Conservation (phyloP, 2,113 vertebrate species). For the Oxygymnocypris stewartii region DNA sequence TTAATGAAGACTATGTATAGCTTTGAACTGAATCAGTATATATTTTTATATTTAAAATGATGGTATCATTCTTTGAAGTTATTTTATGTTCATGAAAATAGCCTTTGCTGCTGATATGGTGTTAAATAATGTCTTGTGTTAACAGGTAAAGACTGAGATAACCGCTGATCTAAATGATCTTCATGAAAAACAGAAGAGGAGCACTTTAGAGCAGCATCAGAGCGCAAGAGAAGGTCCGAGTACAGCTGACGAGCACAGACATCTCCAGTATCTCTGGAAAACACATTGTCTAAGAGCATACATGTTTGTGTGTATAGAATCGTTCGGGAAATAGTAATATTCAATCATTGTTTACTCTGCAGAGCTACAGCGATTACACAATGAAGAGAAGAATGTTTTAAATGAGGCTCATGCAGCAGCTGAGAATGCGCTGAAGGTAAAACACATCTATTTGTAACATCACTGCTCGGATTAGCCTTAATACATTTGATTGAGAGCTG, state of each 20-base stretch:
- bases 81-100: background rate
- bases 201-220: constrained; percentile 66
- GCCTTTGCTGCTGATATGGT: background rate
- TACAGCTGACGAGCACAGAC: background rate
- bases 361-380: constrained; percentile 73
- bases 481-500: background rate
- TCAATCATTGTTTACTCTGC: constrained; percentile 17
- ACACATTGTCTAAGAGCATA: background rate
- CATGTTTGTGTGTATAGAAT: background rate
- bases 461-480: background rate
- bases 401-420: constrained; percentile 69
- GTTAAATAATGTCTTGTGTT: background rate
- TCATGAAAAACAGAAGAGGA: constrained; percentile 69
- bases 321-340: background rate
- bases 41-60: no score
- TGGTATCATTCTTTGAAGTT: background rate
- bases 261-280: background rate
- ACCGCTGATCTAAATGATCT: constrained; percentile 71
- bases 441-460: background rate
- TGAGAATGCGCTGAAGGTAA: constrained; percentile 66
- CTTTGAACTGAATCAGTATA: background rate
- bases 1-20: background rate
- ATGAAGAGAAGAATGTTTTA: constrained; percentile 76
- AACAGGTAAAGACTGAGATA: constrained; percentile 78
- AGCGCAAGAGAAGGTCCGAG: constrained; percentile 74